These are phyloP conservation scores for Anarhynchus alexandrinus DNA, from an alignment of 2,113 vertebrate genomes.

Conservation along the genomic window DNA sequence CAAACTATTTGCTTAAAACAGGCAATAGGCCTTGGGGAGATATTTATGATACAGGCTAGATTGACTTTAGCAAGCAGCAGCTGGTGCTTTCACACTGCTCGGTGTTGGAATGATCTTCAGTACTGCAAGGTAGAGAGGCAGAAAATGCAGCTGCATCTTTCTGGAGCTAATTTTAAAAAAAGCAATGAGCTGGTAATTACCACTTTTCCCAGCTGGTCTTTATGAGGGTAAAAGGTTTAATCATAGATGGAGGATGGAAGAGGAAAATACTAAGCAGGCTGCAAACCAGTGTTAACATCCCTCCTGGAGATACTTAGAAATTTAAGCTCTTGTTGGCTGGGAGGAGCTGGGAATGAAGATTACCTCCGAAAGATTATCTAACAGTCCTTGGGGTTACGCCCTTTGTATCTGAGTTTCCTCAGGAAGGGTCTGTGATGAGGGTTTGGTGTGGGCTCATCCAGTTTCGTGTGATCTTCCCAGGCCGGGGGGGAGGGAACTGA, in stretches of 20 bases:
- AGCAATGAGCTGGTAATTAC: constrained; percentile 26
- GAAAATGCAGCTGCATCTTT: constrained; percentile 51
- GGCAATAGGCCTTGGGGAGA: constrained; percentile 21
- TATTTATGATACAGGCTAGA: constrained; percentile 16
- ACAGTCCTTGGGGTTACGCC: background rate
- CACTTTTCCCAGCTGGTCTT: constrained; percentile 39
- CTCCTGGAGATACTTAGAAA: background rate
- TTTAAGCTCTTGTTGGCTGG: background rate
- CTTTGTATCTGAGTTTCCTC: background rate
- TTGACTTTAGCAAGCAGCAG: constrained; percentile 49
- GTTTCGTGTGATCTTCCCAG: background rate
- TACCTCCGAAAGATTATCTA: background rate
- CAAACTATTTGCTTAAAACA: constrained; percentile 33
- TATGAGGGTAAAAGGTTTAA: constrained; percentile 27
- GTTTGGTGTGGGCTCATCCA: background rate
- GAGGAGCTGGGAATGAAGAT: background rate
- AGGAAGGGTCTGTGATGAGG: background rate
- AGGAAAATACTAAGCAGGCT: background rate
- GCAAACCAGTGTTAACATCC: background rate
- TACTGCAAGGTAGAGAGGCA: constrained; percentile 6
- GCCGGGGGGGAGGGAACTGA: background rate
- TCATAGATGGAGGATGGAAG: background rate
- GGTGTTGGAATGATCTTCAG: constrained; percentile 1
- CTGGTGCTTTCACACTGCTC: constrained; percentile 38
- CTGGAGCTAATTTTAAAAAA: constrained; percentile 31